Evolutionary conservation across 1,140 invertebrate genomes (phyloP).

Genomic region (Drosophila chauvacae): DNA sequence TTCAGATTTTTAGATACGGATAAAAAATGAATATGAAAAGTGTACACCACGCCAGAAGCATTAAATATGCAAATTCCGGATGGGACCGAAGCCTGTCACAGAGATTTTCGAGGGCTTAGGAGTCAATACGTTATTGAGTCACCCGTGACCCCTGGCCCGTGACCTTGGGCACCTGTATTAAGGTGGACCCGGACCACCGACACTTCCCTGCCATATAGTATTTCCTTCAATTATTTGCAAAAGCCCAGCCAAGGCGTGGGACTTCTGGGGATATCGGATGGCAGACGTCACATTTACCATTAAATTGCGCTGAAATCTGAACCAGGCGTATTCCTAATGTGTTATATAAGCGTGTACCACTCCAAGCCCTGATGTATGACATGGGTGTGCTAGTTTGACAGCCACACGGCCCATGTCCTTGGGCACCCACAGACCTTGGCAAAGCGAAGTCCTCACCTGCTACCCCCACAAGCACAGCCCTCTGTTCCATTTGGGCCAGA

Average conservation of each 20-base stretch:
- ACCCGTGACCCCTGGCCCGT: not conserved
- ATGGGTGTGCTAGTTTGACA: constrained; percentile 57
- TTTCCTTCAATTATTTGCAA: constrained; percentile 62
- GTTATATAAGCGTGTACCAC: constrained; percentile 9
- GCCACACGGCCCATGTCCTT: constrained; percentile 26
- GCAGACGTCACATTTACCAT: constrained; percentile 25
- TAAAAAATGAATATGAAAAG: constrained; percentile 57
- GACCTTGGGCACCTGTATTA: constrained; percentile 22
- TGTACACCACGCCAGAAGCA: constrained; percentile 43
- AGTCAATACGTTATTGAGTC: constrained; percentile 42
- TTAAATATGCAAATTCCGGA: constrained; percentile 69
- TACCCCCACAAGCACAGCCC: not conserved
- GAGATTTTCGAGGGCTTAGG: constrained; percentile 33
- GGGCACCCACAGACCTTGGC: constrained; percentile 2
- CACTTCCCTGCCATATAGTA: constrained; percentile 37
- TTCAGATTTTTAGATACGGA: constrained; percentile 64
- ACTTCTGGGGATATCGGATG: constrained; percentile 32
- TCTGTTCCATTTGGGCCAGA: constrained; percentile 3
- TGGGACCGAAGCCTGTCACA: constrained; percentile 9
- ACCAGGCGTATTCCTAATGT: constrained; percentile 16
- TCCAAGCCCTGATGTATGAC: constrained; percentile 39
- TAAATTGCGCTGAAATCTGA: constrained; percentile 50
- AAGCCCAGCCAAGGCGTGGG: not conserved
- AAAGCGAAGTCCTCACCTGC: not conserved
- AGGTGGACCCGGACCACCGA: constrained; percentile 5